Base-by-base conservation (phyloP, 2,113 vertebrate genomes). In the Trogon surrucura region DNA sequence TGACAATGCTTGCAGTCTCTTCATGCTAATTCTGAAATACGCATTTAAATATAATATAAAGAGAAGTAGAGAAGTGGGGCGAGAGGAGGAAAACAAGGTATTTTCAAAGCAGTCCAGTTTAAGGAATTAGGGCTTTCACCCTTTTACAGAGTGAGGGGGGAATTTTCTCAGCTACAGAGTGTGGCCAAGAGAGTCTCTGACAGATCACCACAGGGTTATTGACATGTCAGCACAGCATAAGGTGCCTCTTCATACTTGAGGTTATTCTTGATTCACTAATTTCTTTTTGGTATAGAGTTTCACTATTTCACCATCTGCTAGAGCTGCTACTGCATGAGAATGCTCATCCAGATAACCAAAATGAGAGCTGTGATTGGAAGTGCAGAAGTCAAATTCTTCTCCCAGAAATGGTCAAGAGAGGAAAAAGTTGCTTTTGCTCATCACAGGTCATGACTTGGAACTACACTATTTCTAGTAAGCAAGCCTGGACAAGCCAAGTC, bases 1-100 rank as follows among this genome's bases (percentile, higher is more conserved):
- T 34, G 48, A 44, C 36, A 80, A 82, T 44, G 8, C 2, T 51
- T 94, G 20, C 7, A 69, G 18, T 34, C 12, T 78, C 71, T 92
- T 38, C 16, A 71, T n/a, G 17, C 48, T 80, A 79, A 58, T 67
- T 69, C 25, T 45, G 29, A 69, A 80, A 9, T 19, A 88, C 7
- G 16, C 51, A 56, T 38, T 78, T 47, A 79, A 84, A 89, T 56
- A 22, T 34, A 61, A 25, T 27, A 60, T 47, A 17, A 82, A 87
- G 54, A 32, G 2, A 69, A 29, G n/a, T 11, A 47, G 3, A 2
- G 41, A 41, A 41, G 41, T 41, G 41, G 41, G 1, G 10, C 2
- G 5, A 10, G 0, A 0, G 6, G 36, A 11, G 1, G 1, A 23
- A 54, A 34, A 38, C 3, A 67, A 50, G 1, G 3, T 79, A 56